Conservation (phyloP, 2,888 invertebrate genomes). For the Neoascia interrupta region DNA sequence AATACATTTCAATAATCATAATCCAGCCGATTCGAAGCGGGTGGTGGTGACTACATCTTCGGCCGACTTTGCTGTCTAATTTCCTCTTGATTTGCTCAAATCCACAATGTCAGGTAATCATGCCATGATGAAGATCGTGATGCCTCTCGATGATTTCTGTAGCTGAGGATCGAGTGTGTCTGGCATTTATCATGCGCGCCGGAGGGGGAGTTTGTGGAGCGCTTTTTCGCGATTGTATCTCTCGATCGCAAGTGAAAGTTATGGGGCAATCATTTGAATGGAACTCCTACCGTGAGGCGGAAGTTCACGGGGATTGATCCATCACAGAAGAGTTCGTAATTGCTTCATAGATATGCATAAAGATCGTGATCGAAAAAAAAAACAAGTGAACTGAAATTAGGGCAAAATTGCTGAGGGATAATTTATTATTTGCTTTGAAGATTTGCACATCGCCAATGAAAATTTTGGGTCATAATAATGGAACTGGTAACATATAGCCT, state of each 20-base stretch:
- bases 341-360: no score
- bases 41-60: slow-evolving; percentile 27
- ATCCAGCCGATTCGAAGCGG: slow-evolving; percentile 52
- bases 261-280: slow-evolving; percentile 52
- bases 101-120: slow-evolving; percentile 57
- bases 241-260: slow-evolving; percentile 63
- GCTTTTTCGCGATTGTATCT: slow-evolving; percentile 34
- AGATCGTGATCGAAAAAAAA: no score
- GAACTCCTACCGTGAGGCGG: slow-evolving; percentile 61
- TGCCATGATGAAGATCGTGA: slow-evolving; percentile 58
- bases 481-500: no score
- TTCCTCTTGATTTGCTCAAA: slow-evolving; percentile 42
- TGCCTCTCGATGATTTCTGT: slow-evolving; percentile 47
- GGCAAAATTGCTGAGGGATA: no score
- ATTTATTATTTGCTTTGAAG: no score
- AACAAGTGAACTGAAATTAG: no score
- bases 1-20: slow-evolving; percentile 50
- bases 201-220: slow-evolving; percentile 6
- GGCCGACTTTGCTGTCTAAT: slow-evolving; percentile 14
- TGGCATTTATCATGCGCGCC: slow-evolving; percentile 46
- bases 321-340: slow-evolving; percentile 35
- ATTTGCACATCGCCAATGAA: no score
- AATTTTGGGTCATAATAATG: no score
- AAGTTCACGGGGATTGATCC: slow-evolving; percentile 52
- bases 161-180: slow-evolving; percentile 24